Evolutionary conservation across 2,888 invertebrate species (phyloP), one percentile per base, ranked within the genome.

Genomic region (Andricus quercusramuli): DNA sequence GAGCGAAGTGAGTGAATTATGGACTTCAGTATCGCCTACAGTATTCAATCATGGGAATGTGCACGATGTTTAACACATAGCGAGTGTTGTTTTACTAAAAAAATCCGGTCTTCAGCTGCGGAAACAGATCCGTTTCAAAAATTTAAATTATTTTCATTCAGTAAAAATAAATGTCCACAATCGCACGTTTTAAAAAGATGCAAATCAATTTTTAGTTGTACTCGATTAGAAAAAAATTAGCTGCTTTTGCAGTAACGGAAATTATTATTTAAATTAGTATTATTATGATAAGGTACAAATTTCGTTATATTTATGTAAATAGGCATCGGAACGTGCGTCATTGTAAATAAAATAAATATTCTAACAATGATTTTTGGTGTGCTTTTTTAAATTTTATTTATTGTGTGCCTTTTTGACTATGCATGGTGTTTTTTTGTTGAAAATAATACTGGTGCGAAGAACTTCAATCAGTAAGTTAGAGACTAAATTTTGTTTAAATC

Each of bases 1-100:
- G 77, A 90, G 87, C 85, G 92, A 92, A 82, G 90, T 91, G 89
- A 91, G 90, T 91, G 92, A 92, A 85, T 86, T 89, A 82, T 90
- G 91, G 90, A 86, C 89, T 88, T 86, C 90, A 80, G 87, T 88
- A 87, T 88, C 91, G 82, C 87, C 92, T 88, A 84, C 91, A 83
- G 86, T 89, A 81, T 90, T 90, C 86, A 90, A 85, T 87, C 90
- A 90, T 85, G 88, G 89, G 80, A 91, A 90, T 86, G 92, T 92
- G 91, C 92, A 92, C 90, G 92, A 92, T 87, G 90, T 92, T 89
- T 92, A 89, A 90, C 79, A 83, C 79, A 56, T 74, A 56, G 56
- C 56, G 74, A 74, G 56, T 74, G 74, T 56, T 74, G 74, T 87
- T 79, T 64, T 80, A 83, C 84, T 85, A 83, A 83, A 76, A 84